These are phyloP conservation scores for Cyclophora punctaria DNA, from an alignment of 2,888 invertebrate genomes.

Conservation along the genomic window DNA sequence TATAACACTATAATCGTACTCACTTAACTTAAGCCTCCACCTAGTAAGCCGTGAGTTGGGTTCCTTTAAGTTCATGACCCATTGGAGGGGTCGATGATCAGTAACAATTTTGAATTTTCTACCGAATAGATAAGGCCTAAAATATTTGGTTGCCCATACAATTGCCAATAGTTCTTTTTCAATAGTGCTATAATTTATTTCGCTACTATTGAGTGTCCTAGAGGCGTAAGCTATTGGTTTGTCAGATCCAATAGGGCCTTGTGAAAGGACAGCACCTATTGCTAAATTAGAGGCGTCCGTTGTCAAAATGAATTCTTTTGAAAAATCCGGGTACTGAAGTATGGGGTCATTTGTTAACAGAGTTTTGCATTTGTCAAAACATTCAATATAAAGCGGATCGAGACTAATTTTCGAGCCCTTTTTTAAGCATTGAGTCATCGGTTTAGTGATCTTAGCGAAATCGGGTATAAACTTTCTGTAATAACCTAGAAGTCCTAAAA, in stretches of 20 bases:
- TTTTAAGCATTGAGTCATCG: too few species aligned
- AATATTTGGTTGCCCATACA: conserved; percentile 18
- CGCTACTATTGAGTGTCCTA: conserved; percentile 26
- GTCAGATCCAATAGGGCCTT: conserved; percentile 17
- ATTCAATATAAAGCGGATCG: neutral
- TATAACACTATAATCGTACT: conserved; percentile 14
- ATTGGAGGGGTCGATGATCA: conserved; percentile 28
- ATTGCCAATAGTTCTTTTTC: conserved; percentile 35
- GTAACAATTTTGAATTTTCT: neutral
- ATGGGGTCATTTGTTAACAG: conserved; percentile 11
- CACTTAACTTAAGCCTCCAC: conserved; percentile 26
- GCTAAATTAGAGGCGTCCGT: conserved; percentile 31
- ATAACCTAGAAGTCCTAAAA: conserved; percentile 18
- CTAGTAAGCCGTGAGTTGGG: conserved; percentile 26
- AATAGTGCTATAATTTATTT: conserved; percentile 19
- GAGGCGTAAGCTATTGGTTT: conserved; percentile 12
- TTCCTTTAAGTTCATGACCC: conserved; percentile 31
- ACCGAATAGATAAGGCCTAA: too few species aligned
- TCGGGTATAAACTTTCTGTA: too few species aligned
- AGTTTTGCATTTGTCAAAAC: conserved; percentile 18
- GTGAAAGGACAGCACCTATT: conserved; percentile 23
- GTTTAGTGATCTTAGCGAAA: too few species aligned
- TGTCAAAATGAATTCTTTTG: conserved; percentile 19
- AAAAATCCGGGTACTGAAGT: conserved; percentile 34
- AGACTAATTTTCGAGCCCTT: too few species aligned